Base-by-base conservation (phyloP, 2,113 vertebrate genomes). In the Naja naja region DNA sequence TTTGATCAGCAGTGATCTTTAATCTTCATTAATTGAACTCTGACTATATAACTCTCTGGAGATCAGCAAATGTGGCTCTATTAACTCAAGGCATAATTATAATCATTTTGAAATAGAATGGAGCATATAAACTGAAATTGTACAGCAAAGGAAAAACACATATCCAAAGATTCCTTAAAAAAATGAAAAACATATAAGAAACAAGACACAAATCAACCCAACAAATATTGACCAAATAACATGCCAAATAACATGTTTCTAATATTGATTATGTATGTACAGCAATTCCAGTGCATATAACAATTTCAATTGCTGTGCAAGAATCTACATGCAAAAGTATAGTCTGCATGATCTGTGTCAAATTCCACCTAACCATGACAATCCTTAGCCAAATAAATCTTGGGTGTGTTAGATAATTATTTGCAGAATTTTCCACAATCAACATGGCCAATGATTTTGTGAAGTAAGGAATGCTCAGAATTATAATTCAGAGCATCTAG, bases 1-100 rank as follows among this genome's bases (percentile, higher is more conserved):
- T 25, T 90, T 93, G 93, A 94, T 94, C 91, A 92, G 64, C 93
- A 93, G 85, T 58, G 1, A 90, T 69, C 92, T 52, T 92, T 95
- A 23, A 93, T 94, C 53, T 94, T 39, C 60, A 86, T 87, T 94
- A 53, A 93, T 91, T 89, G 85, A 91, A 69, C 27, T 45, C 47
- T 54, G 64, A 89, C 87, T 81, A 49, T 53, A 86, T 92, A 87
- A 56, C 22, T 25, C 90, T 85, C 90, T 87, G n/a, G 90, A 88
- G 94, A 81, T 34, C 23, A 94, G 81, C 87, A 2, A 39, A 91
- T 93, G 30, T 12, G 93, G 89, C 91, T 93, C n/a, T 88, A 69
- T 94, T 94, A 93, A 94, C 95, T 9, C 54, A 92, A 3, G 18
- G 5, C 74, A 90, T 93, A 45, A 85, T 34, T 92, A 52, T 92